Conservation (phyloP, 1,140 invertebrate genomes). For the Laodelphax striatellus region DNA sequence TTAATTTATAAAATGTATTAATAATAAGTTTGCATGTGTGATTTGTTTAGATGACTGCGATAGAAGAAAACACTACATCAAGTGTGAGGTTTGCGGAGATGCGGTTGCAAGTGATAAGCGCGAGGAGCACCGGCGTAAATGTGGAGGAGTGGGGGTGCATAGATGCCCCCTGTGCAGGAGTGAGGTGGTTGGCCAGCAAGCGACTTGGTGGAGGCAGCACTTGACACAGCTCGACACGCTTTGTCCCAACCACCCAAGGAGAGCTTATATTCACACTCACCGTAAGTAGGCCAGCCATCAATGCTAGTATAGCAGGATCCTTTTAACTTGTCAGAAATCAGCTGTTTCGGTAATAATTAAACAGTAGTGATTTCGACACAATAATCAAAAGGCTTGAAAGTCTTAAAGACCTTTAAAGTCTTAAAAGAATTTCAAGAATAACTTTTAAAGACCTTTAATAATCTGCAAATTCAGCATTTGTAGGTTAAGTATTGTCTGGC, state of each 20-base stretch:
- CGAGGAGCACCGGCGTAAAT: slow-evolving; percentile 36
- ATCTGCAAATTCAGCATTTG: too few species aligned
- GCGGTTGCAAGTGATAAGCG: slow-evolving; percentile 46
- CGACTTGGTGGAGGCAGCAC: slow-evolving; percentile 52
- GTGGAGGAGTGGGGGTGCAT: slow-evolving; percentile 17
- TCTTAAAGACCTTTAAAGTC: too few species aligned
- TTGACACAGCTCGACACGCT: slow-evolving; percentile 38
- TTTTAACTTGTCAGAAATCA: too few species aligned
- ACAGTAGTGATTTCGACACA: too few species aligned
- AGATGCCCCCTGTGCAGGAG: slow-evolving; percentile 65
- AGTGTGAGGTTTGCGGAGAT: slow-evolving; percentile 54
- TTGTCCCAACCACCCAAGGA: slow-evolving; percentile 40
- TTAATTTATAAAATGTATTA: too few species aligned
- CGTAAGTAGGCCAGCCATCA: not conserved
- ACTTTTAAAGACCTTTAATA: too few species aligned
- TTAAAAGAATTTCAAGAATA: too few species aligned
- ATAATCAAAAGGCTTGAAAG: too few species aligned
- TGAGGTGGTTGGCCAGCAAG: slow-evolving; percentile 42
- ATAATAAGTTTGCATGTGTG: slow-evolving; percentile 15
- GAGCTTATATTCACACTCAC: slow-evolving; percentile 22
- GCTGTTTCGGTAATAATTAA: too few species aligned
- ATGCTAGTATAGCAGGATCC: too few species aligned
- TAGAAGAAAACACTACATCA: slow-evolving; percentile 46
- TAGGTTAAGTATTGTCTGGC: too few species aligned
- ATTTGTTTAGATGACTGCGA: slow-evolving; percentile 48